phyloP scores from a whole-genome alignment of 2,888 invertebrate species.

The Margaritifera margaritifera region DNA sequence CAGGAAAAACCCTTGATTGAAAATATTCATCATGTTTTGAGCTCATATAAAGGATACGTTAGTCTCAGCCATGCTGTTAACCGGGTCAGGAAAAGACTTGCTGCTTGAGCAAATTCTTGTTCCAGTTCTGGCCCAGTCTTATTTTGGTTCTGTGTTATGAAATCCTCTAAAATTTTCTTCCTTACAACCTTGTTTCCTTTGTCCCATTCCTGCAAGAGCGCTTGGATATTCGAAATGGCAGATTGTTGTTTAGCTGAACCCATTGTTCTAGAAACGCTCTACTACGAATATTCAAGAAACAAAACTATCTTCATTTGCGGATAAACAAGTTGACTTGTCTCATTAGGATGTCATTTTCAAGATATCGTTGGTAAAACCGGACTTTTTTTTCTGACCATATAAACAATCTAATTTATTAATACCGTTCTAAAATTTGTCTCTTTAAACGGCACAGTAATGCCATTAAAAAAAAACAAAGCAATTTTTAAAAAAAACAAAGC shows the following conservation, averaged over 20 bases:
- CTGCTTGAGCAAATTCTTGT: conserved; percentile 72
- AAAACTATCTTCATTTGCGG: no score
- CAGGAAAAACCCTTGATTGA: no score
- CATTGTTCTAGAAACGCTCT: conserved; percentile 35
- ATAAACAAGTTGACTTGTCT: no score
- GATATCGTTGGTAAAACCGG: no score
- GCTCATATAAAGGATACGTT: conserved; percentile 66
- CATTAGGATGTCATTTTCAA: no score
- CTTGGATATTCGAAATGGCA: conserved; percentile 68
- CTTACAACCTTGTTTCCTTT: conserved; percentile 68
- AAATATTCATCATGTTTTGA: no score
- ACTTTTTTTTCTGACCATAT: not conserved
- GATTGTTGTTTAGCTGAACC: conserved; percentile 71
- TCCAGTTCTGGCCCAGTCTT: conserved; percentile 73
- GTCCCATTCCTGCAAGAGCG: conserved; percentile 72
- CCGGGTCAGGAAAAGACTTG: conserved; percentile 71
- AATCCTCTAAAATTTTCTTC: conserved; percentile 69
- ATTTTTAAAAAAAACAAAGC: not conserved
- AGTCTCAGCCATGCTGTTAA: conserved; percentile 71
- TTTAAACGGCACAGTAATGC: no score
- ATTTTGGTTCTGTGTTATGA: conserved; percentile 69
- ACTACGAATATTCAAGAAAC: no score
- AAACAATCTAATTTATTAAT: no score
- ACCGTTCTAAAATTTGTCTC: no score
- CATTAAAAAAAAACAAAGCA: no score